A percentile compares a stretch with the other conserved stretches of the same genome.
Evolutionary conservation across 2,113 vertebrate species (phyloP).

Genomic region (Illadopsis cleaveri): DNA sequence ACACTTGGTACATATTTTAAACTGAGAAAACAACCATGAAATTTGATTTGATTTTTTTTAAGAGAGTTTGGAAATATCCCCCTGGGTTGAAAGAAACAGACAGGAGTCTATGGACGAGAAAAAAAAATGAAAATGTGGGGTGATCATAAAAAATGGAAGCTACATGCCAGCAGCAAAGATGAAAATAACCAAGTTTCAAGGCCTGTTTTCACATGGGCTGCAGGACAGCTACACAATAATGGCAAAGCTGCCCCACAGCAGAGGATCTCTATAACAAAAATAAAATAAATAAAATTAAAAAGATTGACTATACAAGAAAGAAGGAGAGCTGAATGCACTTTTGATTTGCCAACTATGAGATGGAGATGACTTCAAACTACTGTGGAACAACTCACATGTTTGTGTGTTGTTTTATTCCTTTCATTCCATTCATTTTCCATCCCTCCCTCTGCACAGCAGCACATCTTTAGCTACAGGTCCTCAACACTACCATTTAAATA

Average conservation of each 20-base stretch:
- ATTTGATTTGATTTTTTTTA: background rate
- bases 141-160: constrained; percentile 11
- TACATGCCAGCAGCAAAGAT: background rate
- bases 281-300: background rate
- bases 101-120: background rate
- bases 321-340: background rate
- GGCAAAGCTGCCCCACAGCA: background rate
- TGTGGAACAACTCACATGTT: background rate
- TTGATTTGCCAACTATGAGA: background rate
- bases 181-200: background rate
- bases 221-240: background rate
- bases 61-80: constrained; percentile 25
- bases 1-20: constrained; percentile 22
- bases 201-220: background rate
- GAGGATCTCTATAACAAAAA: background rate
- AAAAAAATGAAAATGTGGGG: background rate
- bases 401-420: background rate
- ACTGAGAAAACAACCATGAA: constrained; percentile 40
- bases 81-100: background rate
- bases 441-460: background rate
- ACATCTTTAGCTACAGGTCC: background rate
- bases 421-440: background rate
- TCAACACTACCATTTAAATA: background rate
- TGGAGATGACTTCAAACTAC: background rate
- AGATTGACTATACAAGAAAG: background rate